phyloP scores from a whole-genome alignment of 2,797 vertebrate species.

The Iguana delicatissima region DNA sequence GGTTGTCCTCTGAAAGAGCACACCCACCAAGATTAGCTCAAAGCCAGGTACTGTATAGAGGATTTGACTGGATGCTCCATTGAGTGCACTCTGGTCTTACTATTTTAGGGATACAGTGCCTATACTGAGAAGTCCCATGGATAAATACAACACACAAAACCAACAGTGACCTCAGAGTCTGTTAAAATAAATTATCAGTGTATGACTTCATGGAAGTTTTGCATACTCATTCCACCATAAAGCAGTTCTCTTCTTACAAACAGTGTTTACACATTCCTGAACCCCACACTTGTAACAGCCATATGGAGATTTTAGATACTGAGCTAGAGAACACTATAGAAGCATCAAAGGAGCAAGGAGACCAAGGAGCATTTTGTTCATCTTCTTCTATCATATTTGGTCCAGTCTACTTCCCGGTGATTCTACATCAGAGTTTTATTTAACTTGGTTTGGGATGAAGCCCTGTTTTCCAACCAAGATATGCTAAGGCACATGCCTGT shows the following conservation, averaged over 20 bases:
- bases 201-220: too few species aligned
- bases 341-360: not conserved
- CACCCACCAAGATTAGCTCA: not conserved
- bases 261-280: not conserved
- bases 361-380: not conserved
- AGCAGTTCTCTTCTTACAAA: not conserved
- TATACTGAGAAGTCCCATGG: too few species aligned
- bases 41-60: not conserved
- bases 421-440: not conserved
- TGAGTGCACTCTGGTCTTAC: not conserved
- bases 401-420: not conserved
- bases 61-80: not conserved
- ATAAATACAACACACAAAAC: too few species aligned
- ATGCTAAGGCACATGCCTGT: not conserved
- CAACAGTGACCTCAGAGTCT: too few species aligned
- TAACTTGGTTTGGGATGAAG: not conserved
- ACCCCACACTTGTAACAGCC: not conserved
- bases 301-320: not conserved
- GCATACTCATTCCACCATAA: too few species aligned
- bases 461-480: not conserved
- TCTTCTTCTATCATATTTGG: not conserved
- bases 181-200: too few species aligned
- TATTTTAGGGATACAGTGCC: not conserved
- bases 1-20: not conserved
- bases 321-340: not conserved